Evolutionary conservation across 1,140 invertebrate species (phyloP), one percentile per base, ranked within the genome.

Genomic region (Kradibia gibbosae): DNA sequence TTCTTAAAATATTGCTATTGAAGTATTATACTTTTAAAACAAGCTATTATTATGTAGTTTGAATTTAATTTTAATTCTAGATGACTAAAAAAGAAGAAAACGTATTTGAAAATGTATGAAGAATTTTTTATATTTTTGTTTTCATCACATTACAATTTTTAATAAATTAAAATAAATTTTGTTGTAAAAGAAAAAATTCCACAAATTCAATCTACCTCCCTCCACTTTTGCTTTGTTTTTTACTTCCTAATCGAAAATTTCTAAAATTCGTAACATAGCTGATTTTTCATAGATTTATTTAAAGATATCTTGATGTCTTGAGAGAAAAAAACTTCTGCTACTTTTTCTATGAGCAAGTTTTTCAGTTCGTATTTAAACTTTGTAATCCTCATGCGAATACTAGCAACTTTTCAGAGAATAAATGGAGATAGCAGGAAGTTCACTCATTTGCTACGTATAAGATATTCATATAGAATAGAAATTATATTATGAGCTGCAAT

Each of bases 321-420:
- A 65, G 42, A 48, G 39, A 36, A 55, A 42, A 55, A 25, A 25
- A 42, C 20, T 13, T 20, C 25, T 45, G 65, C 45, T 22, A 34
- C 50, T 79, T 79, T 77, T 79, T 45, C 48, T 45, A 25, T 36
- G 34, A 45, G 53, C 34, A 62, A 72, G 34, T 36, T 78, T 78
- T 53, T 1, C 3, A 60, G 25, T 45, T 70, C 28, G 20, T n/a
- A 17, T 36, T 45, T 36, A 15, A 79, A 79, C 50, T 79, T 57
- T n/a, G 50, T 36, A 71, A 79, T 79, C 50, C 67, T 53, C 65
- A 13, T 31, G 50, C 50, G 17, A 8, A 45, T 45, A n/a, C 34
- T 42, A 3, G 1, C 36, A 53, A 53, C 45, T 53, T 55, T 53
- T 36, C 45, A 22, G 28, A 10, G 22, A 22, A 42, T 70, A 70